Percentiles rank a stretch among this genome's conserved stretches.
Evolutionary conservation across 2,888 invertebrate genomes (phyloP).

Genomic region (Zaprionus obscuricornis): DNA sequence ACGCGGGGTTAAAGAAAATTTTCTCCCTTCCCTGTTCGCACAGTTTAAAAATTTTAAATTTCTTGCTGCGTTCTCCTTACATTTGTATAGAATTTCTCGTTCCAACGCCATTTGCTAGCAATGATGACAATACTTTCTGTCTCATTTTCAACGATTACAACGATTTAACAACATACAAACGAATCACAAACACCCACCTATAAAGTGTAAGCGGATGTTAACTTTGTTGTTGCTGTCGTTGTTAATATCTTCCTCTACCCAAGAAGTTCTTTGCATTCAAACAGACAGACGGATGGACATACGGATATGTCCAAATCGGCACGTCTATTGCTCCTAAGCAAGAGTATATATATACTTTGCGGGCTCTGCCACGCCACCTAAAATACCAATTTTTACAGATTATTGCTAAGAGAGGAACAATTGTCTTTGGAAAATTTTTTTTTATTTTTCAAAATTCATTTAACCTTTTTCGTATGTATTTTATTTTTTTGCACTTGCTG

Average conservation of each 20-base stretch:
- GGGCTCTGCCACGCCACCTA: no score
- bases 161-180: constrained; percentile 54
- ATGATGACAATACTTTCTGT: constrained; percentile 80
- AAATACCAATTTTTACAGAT: no score
- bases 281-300: no score
- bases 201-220: constrained; percentile 76
- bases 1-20: no score
- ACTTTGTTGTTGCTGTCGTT: constrained; percentile 59
- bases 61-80: constrained; percentile 52
- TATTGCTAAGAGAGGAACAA: no score
- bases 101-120: constrained; percentile 77
- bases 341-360: no score
- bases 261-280: no score
- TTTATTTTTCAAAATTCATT: not conserved
- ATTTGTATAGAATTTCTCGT: constrained; percentile 80
- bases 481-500: not conserved
- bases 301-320: no score
- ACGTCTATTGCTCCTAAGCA: no score
- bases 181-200: constrained; percentile 53
- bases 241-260: constrained; percentile 13
- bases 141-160: constrained; percentile 78
- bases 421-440: constrained; percentile 15
- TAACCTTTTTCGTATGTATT: not conserved
- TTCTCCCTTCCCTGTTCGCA: no score
- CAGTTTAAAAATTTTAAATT: constrained; percentile 20